Percentiles rank a stretch among this genome's conserved stretches.
These are phyloP conservation scores for Leucophora obtusa DNA, from an alignment of 2,888 invertebrate species.

Conservation along the genomic window DNA sequence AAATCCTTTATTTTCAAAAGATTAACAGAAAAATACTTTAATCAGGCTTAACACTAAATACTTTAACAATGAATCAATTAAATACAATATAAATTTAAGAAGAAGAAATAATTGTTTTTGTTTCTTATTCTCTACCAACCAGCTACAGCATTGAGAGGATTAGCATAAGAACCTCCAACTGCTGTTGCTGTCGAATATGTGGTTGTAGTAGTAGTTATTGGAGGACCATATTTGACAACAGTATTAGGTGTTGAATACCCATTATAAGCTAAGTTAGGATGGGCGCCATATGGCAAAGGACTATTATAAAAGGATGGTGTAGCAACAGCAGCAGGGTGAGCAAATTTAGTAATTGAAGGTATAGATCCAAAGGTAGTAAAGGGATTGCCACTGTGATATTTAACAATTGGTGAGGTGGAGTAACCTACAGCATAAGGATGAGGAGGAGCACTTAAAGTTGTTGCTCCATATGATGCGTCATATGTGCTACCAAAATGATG, in stretches of 20 bases:
- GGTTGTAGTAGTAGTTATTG: slow-evolving; percentile 54
- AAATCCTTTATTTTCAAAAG: not conserved
- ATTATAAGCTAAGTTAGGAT: not conserved
- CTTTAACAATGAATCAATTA: not conserved
- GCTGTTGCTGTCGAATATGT: slow-evolving; percentile 40
- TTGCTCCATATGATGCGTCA: not conserved
- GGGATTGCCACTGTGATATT: slow-evolving; percentile 19
- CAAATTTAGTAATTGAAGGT: slow-evolving; percentile 35
- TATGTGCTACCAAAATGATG: not conserved
- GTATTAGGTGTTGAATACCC: slow-evolving; percentile 27
- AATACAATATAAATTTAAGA: too few relatives aligned
- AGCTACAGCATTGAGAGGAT: not conserved
- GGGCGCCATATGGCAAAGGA: not conserved
- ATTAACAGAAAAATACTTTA: not conserved
- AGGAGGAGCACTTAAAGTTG: not conserved
- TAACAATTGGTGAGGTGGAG: slow-evolving; percentile 17
- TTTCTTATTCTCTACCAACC: slow-evolving; percentile 35
- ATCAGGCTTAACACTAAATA: not conserved
- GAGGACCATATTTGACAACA: slow-evolving; percentile 50
- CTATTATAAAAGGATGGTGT: slow-evolving; percentile 35
- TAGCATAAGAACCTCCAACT: not conserved
- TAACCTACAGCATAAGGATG: slow-evolving; percentile 31
- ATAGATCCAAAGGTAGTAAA: slow-evolving; percentile 19
- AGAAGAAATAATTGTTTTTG: too few relatives aligned
- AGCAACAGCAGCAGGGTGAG: slow-evolving; percentile 12